These are phyloP conservation scores for Aleadryas rufinucha DNA, from an alignment of 2,113 vertebrate species.

Conservation along the genomic window DNA sequence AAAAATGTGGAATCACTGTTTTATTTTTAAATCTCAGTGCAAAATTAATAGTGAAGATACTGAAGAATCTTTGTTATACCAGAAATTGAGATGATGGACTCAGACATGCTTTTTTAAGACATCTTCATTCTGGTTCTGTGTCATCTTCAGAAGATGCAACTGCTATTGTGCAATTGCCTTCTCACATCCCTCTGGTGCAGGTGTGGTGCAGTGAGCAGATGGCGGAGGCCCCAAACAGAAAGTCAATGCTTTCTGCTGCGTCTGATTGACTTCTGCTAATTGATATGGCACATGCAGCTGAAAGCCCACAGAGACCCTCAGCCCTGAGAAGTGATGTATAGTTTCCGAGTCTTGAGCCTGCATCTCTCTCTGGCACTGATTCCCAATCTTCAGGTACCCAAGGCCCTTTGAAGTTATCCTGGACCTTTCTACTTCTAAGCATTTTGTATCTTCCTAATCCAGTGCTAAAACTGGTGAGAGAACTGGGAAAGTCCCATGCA, in stretches of 20 bases:
- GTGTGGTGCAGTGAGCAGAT: neutral
- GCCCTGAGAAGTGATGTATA: neutral
- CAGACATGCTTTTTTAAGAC: neutral
- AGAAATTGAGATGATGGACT: neutral
- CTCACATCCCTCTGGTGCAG: neutral
- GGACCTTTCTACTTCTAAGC: neutral
- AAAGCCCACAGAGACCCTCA: neutral
- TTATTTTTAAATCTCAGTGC: neutral
- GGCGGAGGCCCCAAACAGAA: neutral
- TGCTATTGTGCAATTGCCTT: neutral
- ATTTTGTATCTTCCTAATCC: neutral
- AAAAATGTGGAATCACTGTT: neutral
- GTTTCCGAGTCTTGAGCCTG: neutral
- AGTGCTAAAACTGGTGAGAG: neutral
- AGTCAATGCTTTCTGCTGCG: neutral
- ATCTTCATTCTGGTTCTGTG: neutral
- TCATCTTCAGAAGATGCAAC: neutral
- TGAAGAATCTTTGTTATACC: neutral
- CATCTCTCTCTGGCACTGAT: neutral
- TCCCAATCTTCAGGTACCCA: neutral
- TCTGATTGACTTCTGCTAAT: neutral
- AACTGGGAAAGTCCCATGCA: neutral
- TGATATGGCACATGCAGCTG: neutral
- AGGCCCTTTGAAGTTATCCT: neutral
- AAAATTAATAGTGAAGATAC: neutral